A percentile compares a stretch with the other conserved stretches of the same genome.
Evolutionary conservation across 2,797 vertebrate genomes (phyloP).

Genomic region (Artibeus jamaicensis): DNA sequence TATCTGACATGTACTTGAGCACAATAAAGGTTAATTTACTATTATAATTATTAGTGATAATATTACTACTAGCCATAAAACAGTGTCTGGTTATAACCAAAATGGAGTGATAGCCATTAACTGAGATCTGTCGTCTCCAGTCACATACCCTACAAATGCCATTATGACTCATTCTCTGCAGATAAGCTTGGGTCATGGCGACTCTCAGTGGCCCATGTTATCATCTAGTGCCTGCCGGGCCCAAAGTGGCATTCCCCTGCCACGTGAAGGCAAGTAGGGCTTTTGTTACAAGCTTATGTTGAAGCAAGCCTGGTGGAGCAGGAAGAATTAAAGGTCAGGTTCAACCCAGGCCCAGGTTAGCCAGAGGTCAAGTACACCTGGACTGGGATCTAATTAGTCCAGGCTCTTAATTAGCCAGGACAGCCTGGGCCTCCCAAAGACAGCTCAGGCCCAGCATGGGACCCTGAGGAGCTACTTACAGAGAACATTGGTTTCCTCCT

Average conservation of each 20-base stretch:
- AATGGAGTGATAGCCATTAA: neutral
- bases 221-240: neutral
- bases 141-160: neutral
- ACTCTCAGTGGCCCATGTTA: neutral
- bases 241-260: neutral
- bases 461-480: neutral
- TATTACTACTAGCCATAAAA: conserved; percentile 19
- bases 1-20: neutral
- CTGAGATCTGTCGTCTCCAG: neutral
- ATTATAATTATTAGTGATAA: conserved; percentile 23
- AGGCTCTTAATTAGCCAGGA: neutral
- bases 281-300: neutral
- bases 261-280: neutral
- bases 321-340: neutral
- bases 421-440: neutral
- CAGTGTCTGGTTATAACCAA: conserved; percentile 41
- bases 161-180: neutral
- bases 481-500: neutral
- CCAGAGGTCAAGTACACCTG: neutral
- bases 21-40: conserved; percentile 2
- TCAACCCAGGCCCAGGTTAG: neutral
- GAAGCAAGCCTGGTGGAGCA: neutral
- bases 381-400: neutral
- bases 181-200: neutral
- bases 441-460: neutral